A percentile compares a stretch with the other conserved stretches of the same genome.
Evolutionary conservation across 2,113 vertebrate genomes (phyloP).

Genomic region (Pongo abelii): DNA sequence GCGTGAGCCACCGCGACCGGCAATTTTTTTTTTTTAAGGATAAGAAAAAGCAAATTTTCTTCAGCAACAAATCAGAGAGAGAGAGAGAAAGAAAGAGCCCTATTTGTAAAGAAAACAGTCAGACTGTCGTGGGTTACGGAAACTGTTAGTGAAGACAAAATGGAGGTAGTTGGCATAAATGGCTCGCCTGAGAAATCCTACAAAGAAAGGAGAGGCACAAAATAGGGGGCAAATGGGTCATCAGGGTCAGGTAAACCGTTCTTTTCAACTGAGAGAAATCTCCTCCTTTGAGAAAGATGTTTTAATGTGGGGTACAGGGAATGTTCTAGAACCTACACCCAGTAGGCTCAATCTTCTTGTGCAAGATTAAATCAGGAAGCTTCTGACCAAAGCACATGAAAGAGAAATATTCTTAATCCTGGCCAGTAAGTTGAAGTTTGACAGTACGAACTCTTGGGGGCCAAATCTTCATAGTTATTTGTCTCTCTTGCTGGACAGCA

Average conservation of each 20-base stretch:
- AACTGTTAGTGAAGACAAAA: not conserved
- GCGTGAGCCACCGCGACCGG: too few relatives aligned
- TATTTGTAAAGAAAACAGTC: not conserved
- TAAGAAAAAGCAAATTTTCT: not conserved
- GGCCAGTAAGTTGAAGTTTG: not conserved
- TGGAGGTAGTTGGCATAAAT: not conserved
- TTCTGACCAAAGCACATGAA: not conserved
- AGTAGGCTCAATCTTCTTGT: not conserved
- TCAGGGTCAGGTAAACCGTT: not conserved
- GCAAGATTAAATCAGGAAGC: not conserved
- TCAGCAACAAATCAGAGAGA: not conserved
- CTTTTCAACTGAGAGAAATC: not conserved
- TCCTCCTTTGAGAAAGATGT: not conserved
- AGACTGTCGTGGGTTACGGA: not conserved
- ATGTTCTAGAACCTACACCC: not conserved
- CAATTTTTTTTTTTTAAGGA: too few relatives aligned
- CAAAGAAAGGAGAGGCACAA: not conserved
- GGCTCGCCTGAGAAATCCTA: not conserved
- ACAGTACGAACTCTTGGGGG: not conserved
- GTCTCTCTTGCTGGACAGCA: not conserved
- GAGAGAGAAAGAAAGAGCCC: too few relatives aligned
- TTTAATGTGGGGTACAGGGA: not conserved
- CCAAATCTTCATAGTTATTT: not conserved
- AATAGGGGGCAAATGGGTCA: not conserved
- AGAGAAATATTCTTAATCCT: not conserved